Conservation (phyloP, 2,888 invertebrate genomes). For the Alsophila aescularia region DNA sequence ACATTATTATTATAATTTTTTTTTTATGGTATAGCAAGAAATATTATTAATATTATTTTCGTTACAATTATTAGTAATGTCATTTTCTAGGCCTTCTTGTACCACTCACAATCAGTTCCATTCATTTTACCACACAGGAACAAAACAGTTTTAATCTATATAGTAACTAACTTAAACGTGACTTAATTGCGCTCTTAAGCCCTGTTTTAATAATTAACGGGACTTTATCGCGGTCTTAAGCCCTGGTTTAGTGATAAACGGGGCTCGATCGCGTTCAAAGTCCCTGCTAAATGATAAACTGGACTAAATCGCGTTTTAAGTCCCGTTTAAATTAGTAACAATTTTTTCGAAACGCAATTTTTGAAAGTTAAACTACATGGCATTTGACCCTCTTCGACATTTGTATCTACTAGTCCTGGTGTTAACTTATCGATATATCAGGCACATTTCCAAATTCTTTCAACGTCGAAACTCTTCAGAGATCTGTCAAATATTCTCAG, state of each 20-base stretch:
- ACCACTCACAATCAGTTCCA: conserved; percentile 9
- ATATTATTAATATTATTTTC: conserved; percentile 1
- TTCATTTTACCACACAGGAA: conserved; percentile 9
- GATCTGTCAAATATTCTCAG: conserved; percentile 35
- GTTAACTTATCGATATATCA: conserved; percentile 15
- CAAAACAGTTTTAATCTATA: conserved; percentile 6
- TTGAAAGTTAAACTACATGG: conserved; percentile 21
- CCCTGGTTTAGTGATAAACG: too few relatives aligned
- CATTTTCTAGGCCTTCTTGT: conserved; percentile 11
- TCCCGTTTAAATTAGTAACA: too few relatives aligned
- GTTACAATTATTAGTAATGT: conserved; percentile 6
- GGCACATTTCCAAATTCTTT: conserved; percentile 22
- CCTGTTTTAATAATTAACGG: too few relatives aligned
- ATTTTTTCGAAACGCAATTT: too few relatives aligned
- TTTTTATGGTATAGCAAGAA: conserved; percentile 6
- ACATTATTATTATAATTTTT: not conserved
- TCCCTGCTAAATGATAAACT: too few relatives aligned
- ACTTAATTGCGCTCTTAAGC: too few relatives aligned
- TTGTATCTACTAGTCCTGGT: conserved; percentile 1
- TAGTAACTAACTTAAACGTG: too few relatives aligned
- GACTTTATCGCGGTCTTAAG: too few relatives aligned
- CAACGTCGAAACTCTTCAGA: not conserved
- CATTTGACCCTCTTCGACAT: conserved; percentile 4
- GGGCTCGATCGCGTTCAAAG: too few relatives aligned
- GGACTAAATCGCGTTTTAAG: too few relatives aligned